phyloP scores from a whole-genome alignment of 2,113 vertebrate genomes.

The Oryzias curvinotus region DNA sequence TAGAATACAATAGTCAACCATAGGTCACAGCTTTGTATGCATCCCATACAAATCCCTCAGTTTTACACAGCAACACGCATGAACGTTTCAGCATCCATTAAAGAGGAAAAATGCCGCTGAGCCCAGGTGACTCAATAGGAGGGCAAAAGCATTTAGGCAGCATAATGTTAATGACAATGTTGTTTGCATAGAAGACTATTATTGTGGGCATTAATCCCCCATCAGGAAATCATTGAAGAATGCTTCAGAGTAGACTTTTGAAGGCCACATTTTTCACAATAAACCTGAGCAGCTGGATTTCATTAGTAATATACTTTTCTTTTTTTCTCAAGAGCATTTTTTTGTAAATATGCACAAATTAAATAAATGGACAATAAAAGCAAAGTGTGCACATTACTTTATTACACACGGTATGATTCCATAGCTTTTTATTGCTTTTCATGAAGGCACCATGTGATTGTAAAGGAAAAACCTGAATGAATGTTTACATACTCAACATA shows the following conservation, averaged over 20 bases:
- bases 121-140: constrained; percentile 27
- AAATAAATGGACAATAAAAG: no score
- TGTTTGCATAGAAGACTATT: constrained; percentile 19
- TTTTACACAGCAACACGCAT: constrained; percentile 11
- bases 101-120: constrained; percentile 21
- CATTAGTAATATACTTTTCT: background rate
- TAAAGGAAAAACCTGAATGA: no score
- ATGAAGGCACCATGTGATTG: no score
- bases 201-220: constrained; percentile 18
- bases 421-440: no score
- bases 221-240: constrained; percentile 34
- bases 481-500: no score
- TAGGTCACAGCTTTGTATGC: background rate
- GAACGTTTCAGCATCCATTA: constrained; percentile 36
- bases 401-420: no score
- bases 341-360: no score
- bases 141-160: constrained; percentile 17
- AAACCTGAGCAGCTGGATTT: background rate
- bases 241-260: constrained; percentile 2
- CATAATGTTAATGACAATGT: constrained; percentile 31
- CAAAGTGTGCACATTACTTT: no score
- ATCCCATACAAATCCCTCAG: constrained; percentile 5
- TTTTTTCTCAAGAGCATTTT: background rate
- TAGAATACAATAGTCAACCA: no score
- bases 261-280: constrained; percentile 14